A percentile compares a stretch with the other conserved stretches of the same genome.
Conservation (phyloP, 2,113 vertebrate species). For the Menidia beryllina region DNA sequence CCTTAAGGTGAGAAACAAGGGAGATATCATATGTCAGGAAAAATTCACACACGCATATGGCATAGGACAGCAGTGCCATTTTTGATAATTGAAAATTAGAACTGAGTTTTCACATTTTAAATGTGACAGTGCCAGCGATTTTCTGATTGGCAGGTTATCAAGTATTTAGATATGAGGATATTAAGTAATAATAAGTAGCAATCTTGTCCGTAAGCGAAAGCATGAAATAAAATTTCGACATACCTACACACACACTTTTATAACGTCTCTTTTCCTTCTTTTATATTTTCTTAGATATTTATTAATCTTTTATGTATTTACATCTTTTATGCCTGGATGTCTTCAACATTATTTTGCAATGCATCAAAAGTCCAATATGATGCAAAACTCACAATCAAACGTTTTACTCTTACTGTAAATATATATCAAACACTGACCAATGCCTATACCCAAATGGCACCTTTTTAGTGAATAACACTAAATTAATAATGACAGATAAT, state of each 20-base stretch:
- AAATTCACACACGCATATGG: conserved; percentile 64
- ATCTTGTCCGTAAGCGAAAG: not conserved
- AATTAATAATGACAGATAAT: conserved; percentile 70
- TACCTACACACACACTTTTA: no score
- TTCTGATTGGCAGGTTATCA: conserved; percentile 9
- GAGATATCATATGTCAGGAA: conserved; percentile 61
- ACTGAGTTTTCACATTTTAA: conserved; percentile 37
- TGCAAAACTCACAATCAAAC: not conserved
- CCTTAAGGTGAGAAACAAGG: conserved; percentile 68
- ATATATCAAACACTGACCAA: conserved; percentile 39
- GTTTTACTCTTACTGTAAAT: not conserved
- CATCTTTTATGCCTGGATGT: no score
- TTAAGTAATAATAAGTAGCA: not conserved
- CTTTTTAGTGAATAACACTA: conserved; percentile 52
- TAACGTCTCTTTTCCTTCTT: no score
- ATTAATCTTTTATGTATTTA: no score
- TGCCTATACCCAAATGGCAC: conserved; percentile 53
- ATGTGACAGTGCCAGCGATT: not conserved
- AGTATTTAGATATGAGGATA: conserved; percentile 3
- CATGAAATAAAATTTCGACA: not conserved
- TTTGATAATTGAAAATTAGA: conserved; percentile 59
- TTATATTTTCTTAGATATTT: no score
- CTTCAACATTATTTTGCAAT: no score
- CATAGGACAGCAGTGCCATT: conserved; percentile 44
- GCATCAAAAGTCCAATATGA: not conserved